Evolutionary conservation across 2,797 vertebrate genomes (phyloP), one percentile per base, ranked within the genome.

Genomic region (Siniperca scherzeri): DNA sequence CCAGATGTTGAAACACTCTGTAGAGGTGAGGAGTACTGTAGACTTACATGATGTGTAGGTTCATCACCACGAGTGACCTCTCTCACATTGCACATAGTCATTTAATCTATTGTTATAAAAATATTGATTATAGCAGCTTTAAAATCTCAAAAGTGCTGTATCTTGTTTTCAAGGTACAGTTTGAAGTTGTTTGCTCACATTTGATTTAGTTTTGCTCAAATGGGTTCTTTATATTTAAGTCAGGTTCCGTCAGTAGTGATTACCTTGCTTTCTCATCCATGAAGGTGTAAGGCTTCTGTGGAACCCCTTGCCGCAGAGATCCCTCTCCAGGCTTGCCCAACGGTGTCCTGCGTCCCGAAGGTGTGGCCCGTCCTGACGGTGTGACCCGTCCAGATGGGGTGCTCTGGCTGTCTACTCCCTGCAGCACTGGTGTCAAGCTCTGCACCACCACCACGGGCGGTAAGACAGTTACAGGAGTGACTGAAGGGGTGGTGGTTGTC

Each of bases 201-300:
- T 55, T 61, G 1, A 67, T 12, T 12, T 22, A 3, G 17, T 33
- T 59, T 72, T 61, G 8, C 5, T 12, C 42, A 2, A 27, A 13
- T 13, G 11, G 5, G 12, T 13, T 50, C 19, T 60, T 61, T 59
- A 30, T 16, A 44, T 55, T 36, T 6, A 46, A 30, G 2, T 68
- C 16, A 19, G 48, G 64, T 59, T 66, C 1, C 7, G 7, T 66
- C 11, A n/a, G 21, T 27, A 46, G 16, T 2, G 11, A 19, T 80
- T 78, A 98, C 99, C 99, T 98, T 65, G 98, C 97, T 90, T 98
- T 99, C 93, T 99, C 99, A 0, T 99, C 99, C 97, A 99, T 95
- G 88, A 99, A 99, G 9, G 99, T 99, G 80, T 99, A 99, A 0
- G 99, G 99, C 88, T 99, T 99, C 93, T 99, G 99, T 44, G 98